Conservation (phyloP, 1,140 invertebrate species). For the Drosophila ananassae region DNA sequence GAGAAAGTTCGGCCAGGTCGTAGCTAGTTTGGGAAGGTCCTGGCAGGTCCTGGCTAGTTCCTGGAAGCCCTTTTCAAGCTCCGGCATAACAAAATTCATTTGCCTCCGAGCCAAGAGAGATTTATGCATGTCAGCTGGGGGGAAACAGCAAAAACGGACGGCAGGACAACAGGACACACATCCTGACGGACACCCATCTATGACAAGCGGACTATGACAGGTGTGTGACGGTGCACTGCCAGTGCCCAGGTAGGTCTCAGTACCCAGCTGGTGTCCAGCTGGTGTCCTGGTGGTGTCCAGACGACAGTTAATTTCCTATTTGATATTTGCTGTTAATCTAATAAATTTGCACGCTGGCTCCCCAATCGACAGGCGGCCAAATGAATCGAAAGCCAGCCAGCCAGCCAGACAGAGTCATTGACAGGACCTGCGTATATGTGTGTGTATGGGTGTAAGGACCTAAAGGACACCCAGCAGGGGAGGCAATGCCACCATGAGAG, state of each 20-base stretch:
- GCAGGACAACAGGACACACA: neutral
- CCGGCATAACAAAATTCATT: conserved; percentile 9
- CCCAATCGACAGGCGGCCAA: conserved; percentile 47
- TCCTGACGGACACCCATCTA: conserved; percentile 11
- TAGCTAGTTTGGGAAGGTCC: neutral
- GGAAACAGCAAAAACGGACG: neutral
- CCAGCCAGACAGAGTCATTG: conserved; percentile 10
- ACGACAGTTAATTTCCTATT: conserved; percentile 82
- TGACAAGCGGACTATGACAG: conserved; percentile 34
- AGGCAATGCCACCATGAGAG: conserved; percentile 2
- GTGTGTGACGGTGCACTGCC: conserved; percentile 3
- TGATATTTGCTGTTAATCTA: conserved; percentile 82
- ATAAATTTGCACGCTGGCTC: conserved; percentile 68
- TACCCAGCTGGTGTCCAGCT: conserved; percentile 1
- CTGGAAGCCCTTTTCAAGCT: neutral
- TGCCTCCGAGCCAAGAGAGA: conserved; percentile 14
- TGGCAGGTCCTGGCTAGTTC: neutral
- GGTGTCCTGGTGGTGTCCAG: conserved; percentile 39
- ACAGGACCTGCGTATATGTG: conserved; percentile 8
- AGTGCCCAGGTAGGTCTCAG: neutral
- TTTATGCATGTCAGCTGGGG: conserved; percentile 27
- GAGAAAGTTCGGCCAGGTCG: neutral
- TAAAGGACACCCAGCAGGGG: conserved; percentile 1
- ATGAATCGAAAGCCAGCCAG: conserved; percentile 42
- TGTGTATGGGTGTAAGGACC: neutral